phyloP scores from a whole-genome alignment of 2,888 invertebrate species.

The Ellobium chinense region DNA sequence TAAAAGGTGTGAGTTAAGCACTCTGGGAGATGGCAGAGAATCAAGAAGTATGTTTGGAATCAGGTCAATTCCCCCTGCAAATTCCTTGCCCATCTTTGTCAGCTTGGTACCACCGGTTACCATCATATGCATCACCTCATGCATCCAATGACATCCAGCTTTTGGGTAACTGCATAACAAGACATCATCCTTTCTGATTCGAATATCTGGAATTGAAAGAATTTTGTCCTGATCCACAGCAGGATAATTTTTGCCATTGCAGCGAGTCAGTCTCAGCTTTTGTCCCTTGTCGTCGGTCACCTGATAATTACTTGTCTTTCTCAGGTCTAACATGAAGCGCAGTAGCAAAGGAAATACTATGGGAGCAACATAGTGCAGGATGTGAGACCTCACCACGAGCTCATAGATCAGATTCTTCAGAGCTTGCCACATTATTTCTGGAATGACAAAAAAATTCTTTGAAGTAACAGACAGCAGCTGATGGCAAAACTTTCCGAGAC shows the following conservation, averaged over 20 bases:
- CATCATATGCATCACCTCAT: slow-evolving; percentile 35
- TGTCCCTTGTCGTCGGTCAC: slow-evolving; percentile 7
- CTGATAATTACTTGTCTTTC: background rate
- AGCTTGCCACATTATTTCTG: background rate
- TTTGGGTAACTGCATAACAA: slow-evolving; percentile 37
- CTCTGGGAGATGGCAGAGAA: slow-evolving; percentile 35
- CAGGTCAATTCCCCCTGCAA: slow-evolving; percentile 31
- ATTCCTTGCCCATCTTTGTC: slow-evolving; percentile 22
- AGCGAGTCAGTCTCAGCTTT: background rate
- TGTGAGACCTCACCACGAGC: background rate
- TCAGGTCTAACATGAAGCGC: background rate
- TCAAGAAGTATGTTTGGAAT: slow-evolving; percentile 14
- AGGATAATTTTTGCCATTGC: slow-evolving; percentile 9
- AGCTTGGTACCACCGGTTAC: background rate
- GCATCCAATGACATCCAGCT: slow-evolving; percentile 43
- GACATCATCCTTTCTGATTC: slow-evolving; percentile 31
- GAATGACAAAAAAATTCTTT: no score
- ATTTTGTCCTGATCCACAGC: background rate
- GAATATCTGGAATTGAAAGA: background rate
- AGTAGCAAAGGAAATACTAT: background rate
- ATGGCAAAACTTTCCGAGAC: no score
- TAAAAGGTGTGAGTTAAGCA: slow-evolving; percentile 33
- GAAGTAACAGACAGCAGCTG: no score
- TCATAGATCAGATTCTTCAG: background rate
- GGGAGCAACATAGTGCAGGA: background rate